Conservation (phyloP, 1,140 invertebrate species). For the Drosophila mojavensis region DNA sequence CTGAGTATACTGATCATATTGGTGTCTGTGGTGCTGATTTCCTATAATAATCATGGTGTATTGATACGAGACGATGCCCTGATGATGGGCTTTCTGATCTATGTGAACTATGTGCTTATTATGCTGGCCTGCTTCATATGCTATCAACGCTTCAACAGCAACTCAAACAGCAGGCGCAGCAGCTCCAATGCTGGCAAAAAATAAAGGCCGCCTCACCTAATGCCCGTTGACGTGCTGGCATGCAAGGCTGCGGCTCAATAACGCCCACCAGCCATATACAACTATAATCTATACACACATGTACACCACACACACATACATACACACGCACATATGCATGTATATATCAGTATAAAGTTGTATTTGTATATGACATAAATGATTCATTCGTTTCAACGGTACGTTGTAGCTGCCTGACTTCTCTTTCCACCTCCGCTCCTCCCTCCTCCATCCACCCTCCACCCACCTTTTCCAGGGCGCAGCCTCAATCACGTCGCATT, state of each 20-base stretch:
- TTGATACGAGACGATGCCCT: conserved; percentile 20
- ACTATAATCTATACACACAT: background rate
- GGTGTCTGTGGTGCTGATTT: conserved; percentile 37
- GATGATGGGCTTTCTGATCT: conserved; percentile 46
- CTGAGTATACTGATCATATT: conserved; percentile 14
- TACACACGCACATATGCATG: background rate
- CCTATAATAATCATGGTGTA: conserved; percentile 7
- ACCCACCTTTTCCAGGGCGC: background rate
- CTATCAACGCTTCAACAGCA: conserved; percentile 12
- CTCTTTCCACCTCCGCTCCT: too few species aligned
- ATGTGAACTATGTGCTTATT: conserved; percentile 41
- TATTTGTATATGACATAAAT: conserved; percentile 33
- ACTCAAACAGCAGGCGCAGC: background rate
- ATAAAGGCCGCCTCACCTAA: conserved; percentile 18
- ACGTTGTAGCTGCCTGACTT: conserved; percentile 10
- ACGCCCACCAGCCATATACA: conserved; percentile 20
- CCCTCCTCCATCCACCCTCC: background rate
- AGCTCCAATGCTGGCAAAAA: background rate
- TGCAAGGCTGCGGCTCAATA: conserved; percentile 40
- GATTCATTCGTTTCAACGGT: conserved; percentile 39
- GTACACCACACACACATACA: too few species aligned
- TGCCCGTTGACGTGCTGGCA: conserved; percentile 50
- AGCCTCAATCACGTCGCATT: conserved; percentile 67
- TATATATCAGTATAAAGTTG: background rate
- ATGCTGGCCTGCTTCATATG: conserved; percentile 42